Conservation (phyloP, 2,888 invertebrate genomes). For the Nineta flava region DNA sequence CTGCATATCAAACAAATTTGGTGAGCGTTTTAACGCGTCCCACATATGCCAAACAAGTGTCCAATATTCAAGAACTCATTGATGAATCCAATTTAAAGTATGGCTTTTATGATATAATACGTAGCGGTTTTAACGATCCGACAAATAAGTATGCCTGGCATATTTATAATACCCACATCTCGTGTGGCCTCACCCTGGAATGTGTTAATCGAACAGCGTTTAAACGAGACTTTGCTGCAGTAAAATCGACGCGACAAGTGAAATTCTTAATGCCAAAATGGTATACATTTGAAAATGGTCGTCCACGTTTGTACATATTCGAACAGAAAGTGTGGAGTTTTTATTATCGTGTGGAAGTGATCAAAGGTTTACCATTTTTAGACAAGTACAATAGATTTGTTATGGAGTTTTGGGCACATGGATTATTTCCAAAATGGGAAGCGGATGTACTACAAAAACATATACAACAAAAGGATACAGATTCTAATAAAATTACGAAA, state of each 20-base stretch:
- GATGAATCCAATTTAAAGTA: slow-evolving; percentile 26
- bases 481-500: not conserved
- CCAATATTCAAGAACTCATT: slow-evolving; percentile 31
- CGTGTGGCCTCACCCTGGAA: not conserved
- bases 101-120: slow-evolving; percentile 20
- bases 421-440: slow-evolving; percentile 2
- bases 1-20: slow-evolving; percentile 38
- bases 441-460: not conserved
- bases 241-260: not conserved
- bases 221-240: not conserved
- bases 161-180: not conserved
- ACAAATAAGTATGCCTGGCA: not conserved
- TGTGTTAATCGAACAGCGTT: slow-evolving; percentile 2
- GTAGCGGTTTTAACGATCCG: not conserved
- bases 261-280: not conserved
- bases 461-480: not conserved
- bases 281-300: slow-evolving; percentile 2
- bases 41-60: slow-evolving; percentile 32
- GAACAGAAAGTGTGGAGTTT: not conserved
- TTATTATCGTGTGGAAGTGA: not conserved
- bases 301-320: not conserved
- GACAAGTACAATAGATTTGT: not conserved
- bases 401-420: not conserved
- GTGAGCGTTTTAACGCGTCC: slow-evolving; percentile 38
- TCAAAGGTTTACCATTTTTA: slow-evolving; percentile 4